These are phyloP conservation scores for Felis catus DNA, from an alignment of 2,113 vertebrate genomes.

Conservation along the genomic window F.catus_Fca126_mat1.0 CM031421.1:86595501-86596000, in stretches of 20 bases:
- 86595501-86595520: no score
- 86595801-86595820: neutral
- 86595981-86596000: neutral
- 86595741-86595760: neutral
- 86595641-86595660: neutral
- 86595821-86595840: neutral
- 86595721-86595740: neutral
- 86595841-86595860: neutral
- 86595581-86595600: neutral
- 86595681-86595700: neutral
- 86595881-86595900: neutral
- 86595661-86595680: accelerated
- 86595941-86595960: neutral
- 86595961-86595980: neutral
- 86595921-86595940: neutral
- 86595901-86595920: neutral
- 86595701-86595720: accelerated
- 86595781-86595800: neutral
- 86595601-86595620: neutral
- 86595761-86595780: neutral
- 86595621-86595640: neutral
- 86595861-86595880: neutral
- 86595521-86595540: neutral
- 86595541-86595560: accelerated
- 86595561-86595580: neutral